Evolutionary conservation across 2,113 vertebrate genomes (phyloP).

Genomic region (Daphoenositta chrysoptera): DNA sequence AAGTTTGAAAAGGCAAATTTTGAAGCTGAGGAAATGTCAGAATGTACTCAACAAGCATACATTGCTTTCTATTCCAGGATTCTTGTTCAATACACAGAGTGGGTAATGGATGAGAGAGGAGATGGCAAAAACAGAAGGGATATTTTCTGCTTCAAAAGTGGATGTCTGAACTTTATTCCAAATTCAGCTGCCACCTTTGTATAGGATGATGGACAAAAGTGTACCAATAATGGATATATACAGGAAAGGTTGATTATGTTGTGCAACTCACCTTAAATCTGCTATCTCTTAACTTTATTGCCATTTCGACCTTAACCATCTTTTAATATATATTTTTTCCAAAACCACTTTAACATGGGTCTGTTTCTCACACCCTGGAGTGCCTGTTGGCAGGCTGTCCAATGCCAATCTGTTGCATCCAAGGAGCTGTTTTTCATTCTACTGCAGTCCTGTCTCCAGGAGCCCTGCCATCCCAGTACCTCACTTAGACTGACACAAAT

Average conservation of each 20-base stretch:
- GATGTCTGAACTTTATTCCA: background rate
- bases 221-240: background rate
- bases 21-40: background rate
- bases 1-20: background rate
- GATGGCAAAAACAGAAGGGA: background rate
- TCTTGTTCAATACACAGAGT: background rate
- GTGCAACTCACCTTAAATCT: background rate
- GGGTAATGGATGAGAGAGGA: background rate
- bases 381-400: background rate
- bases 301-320: background rate
- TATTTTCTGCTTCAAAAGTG: background rate
- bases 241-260: background rate
- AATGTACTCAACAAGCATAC: background rate
- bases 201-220: background rate
- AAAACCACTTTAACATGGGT: background rate
- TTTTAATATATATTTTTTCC: background rate
- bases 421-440: background rate
- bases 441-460: background rate
- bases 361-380: background rate
- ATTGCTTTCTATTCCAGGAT: background rate
- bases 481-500: background rate
- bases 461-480: background rate
- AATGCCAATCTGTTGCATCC: background rate
- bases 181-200: background rate
- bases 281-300: background rate